Conservation (phyloP, 2,888 invertebrate species). For the Bugula neritina region DNA sequence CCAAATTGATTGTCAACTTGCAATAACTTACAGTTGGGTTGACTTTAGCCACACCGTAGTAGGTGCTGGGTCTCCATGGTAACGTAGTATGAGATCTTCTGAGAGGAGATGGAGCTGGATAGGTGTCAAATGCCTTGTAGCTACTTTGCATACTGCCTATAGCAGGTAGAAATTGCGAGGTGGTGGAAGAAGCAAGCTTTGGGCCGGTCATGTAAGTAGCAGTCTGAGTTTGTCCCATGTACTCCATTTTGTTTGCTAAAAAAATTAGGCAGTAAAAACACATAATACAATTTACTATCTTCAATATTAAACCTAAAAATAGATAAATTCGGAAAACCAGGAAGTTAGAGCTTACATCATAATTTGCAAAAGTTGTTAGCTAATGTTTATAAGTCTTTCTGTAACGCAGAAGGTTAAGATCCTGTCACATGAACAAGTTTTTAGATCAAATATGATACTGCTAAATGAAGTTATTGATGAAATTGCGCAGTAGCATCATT, state of each 20-base stretch:
- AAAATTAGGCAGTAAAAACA: not conserved
- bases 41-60: slow-evolving; percentile 49
- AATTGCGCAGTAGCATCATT: too few species aligned
- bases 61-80: slow-evolving; percentile 52
- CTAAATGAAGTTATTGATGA: too few species aligned
- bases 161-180: slow-evolving; percentile 60
- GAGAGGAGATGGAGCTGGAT: slow-evolving; percentile 51
- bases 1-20: too few species aligned
- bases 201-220: slow-evolving; percentile 54
- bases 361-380: too few species aligned
- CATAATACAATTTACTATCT: too few species aligned
- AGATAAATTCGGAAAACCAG: too few species aligned
- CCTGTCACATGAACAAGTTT: too few species aligned
- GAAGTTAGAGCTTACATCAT: too few species aligned
- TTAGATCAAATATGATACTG: too few species aligned
- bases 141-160: slow-evolving; percentile 64
- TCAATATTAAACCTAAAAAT: too few species aligned
- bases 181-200: slow-evolving; percentile 38
- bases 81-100: slow-evolving; percentile 52
- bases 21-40: slow-evolving; percentile 41
- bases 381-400: too few species aligned
- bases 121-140: slow-evolving; percentile 48
- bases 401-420: too few species aligned
- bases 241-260: slow-evolving; percentile 42
- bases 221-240: slow-evolving; percentile 52